A percentile compares a stretch with the other conserved stretches of the same genome.
These are phyloP conservation scores for Lasioglossum pauxillum DNA, from an alignment of 2,888 invertebrate genomes.

Conservation along the genomic window DNA sequence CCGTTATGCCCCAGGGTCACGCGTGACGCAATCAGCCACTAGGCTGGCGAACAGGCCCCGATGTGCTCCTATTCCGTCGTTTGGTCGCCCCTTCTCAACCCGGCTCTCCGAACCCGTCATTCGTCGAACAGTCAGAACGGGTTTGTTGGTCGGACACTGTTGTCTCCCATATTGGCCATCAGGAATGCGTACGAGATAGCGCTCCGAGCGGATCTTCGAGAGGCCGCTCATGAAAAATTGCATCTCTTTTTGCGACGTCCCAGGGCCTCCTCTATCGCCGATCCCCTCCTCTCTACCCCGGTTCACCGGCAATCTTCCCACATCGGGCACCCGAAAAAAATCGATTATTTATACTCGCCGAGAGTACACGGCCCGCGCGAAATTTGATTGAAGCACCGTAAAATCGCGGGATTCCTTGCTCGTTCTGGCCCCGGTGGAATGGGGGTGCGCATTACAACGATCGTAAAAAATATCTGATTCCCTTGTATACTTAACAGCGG, in stretches of 20 bases:
- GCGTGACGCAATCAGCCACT: constrained; percentile 77
- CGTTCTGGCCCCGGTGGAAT: background rate
- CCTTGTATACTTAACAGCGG: background rate
- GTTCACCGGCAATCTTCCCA: background rate
- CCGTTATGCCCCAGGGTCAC: constrained; percentile 82
- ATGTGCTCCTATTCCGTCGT: constrained; percentile 77
- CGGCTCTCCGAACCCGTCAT: constrained; percentile 57
- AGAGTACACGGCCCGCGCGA: background rate
- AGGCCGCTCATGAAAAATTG: constrained; percentile 43
- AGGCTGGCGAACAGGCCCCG: constrained; percentile 53
- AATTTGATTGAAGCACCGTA: constrained; percentile 2
- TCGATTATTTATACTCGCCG: constrained; percentile 1
- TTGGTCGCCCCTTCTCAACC: constrained; percentile 53
- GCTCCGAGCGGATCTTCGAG: constrained; percentile 53
- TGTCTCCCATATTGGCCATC: constrained; percentile 61
- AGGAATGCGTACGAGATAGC: constrained; percentile 65
- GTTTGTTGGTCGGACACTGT: constrained; percentile 61
- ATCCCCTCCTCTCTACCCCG: too few species aligned
- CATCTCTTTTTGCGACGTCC: constrained; percentile 10
- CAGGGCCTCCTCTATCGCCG: background rate
- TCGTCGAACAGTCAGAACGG: constrained; percentile 66
- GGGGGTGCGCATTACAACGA: background rate
- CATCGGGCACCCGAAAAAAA: background rate
- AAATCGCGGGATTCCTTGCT: background rate
- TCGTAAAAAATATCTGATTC: background rate